Conservation (phyloP, 2,113 vertebrate species). For the Tamias sibiricus region DNA sequence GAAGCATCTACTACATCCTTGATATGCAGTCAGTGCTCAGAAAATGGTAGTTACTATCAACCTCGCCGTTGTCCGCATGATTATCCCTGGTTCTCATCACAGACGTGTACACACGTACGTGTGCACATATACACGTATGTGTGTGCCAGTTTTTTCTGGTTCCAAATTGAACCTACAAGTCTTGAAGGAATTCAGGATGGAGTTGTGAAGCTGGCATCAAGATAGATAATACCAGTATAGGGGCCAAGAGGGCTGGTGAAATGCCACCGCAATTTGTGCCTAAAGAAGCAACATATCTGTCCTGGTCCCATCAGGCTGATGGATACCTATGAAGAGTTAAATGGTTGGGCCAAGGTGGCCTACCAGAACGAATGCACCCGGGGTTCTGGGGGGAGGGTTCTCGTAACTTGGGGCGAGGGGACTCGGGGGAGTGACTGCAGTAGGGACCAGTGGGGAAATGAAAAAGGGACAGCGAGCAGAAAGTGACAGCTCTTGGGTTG, state of each 20-base stretch:
- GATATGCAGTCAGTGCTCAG: background rate
- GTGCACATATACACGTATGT: rapidly evolving
- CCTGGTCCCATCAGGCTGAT: no score
- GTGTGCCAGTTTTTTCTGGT: background rate
- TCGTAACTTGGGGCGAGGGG: background rate
- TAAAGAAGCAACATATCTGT: background rate
- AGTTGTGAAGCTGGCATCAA: background rate
- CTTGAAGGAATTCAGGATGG: background rate
- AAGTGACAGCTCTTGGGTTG: background rate
- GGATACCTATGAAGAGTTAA: background rate
- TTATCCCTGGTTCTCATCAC: no score
- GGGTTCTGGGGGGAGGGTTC: background rate
- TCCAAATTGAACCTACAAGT: background rate
- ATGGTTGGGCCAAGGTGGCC: background rate
- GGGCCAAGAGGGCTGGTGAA: background rate
- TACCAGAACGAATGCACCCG: rapidly evolving
- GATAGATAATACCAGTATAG: background rate
- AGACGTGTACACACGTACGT: rapidly evolving
- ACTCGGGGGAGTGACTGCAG: rapidly evolving
- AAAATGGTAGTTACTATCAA: background rate
- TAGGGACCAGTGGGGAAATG: background rate
- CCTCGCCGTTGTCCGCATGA: rapidly evolving
- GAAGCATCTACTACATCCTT: background rate
- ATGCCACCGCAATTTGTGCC: background rate
- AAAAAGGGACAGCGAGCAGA: background rate